Evolutionary conservation across 2,888 invertebrate species (phyloP), one percentile per base, ranked within the genome.

Genomic region (Diachrysia chrysitis): DNA sequence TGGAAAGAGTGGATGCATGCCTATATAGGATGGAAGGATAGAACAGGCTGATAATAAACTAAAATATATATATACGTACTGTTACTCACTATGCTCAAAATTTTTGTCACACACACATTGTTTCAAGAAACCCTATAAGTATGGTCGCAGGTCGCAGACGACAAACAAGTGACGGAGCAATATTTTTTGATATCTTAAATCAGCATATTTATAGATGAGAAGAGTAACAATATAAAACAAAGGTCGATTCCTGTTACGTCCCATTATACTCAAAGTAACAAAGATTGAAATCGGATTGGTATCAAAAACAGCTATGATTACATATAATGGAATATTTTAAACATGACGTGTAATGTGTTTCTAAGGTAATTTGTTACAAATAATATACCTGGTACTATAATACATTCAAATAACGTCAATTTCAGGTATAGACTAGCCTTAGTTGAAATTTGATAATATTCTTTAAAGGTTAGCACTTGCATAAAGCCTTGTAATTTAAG

Each of bases 271-370:
- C 42, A n/a, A 37, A 37, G n/a, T 42, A 37, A 37, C n/a, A 42
- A n/a, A n/a, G 42, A 42, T 42, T 42, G 42, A 42, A 42, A 42
- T 42, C 42, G 42, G 42, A 42, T 42, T 42, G 42, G n/a, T 42
- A 42, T 42, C 42, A n/a, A 42, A 48, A 35, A 57, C 48, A 56
- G 35, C 9, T 58, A 21, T 55, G 51, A 32, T 14, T n/a, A 42
- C 42, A 42, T 42, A 42, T 42, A 42, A 42, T 42, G 42, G 42
- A 42, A 42, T 42, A 42, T n/a, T 6, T n/a, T 42, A 42, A n/a
- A 14, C n/a, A 14, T n/a, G n/a, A 42, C n/a, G n/a, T 42, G 42
- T n/a, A 42, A 42, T 42, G n/a, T 42, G 42, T 42, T 42, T 42
- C 42, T 42, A 42, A n/a, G n/a, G 42, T 7, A 42, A 42, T 42